These are phyloP conservation scores for Drosophila formosana DNA, from an alignment of 2,888 invertebrate genomes.

Conservation along the genomic window DNA sequence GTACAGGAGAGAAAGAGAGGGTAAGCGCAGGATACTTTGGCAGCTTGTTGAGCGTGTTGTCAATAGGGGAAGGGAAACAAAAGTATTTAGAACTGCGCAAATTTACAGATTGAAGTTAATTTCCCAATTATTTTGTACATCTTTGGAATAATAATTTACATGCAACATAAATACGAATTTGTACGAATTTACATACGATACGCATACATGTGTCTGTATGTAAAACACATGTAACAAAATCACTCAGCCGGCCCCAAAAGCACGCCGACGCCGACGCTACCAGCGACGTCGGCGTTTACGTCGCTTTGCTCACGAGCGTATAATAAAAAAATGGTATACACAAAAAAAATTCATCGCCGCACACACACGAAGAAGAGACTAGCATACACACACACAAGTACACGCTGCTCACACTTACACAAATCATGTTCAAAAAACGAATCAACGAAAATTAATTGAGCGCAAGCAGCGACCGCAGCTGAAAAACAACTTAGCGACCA, in stretches of 20 bases:
- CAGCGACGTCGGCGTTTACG: constrained; percentile 20
- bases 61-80: not conserved
- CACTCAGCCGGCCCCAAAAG: constrained; percentile 51
- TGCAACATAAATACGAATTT: not conserved
- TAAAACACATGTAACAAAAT: constrained; percentile 31
- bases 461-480: constrained; percentile 68
- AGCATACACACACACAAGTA: constrained; percentile 2
- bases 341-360: constrained; percentile 70
- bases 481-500: constrained; percentile 23
- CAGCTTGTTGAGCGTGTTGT: constrained; percentile 30
- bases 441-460: constrained; percentile 80
- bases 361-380: constrained; percentile 11
- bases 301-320: constrained; percentile 43
- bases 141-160: not conserved
- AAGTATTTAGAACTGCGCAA: not conserved
- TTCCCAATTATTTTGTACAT: constrained; percentile 8
- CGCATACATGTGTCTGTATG: constrained; percentile 10
- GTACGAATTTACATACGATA: constrained; percentile 3
- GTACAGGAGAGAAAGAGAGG: constrained; percentile 15
- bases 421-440: constrained; percentile 66
- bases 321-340: constrained; percentile 83
- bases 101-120: not conserved
- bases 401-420: constrained; percentile 28
- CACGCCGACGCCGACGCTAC: constrained; percentile 42
- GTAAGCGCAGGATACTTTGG: constrained; percentile 22